Base-by-base conservation (phyloP, 2,113 vertebrate species). In the Acrocephalus kingi region DNA sequence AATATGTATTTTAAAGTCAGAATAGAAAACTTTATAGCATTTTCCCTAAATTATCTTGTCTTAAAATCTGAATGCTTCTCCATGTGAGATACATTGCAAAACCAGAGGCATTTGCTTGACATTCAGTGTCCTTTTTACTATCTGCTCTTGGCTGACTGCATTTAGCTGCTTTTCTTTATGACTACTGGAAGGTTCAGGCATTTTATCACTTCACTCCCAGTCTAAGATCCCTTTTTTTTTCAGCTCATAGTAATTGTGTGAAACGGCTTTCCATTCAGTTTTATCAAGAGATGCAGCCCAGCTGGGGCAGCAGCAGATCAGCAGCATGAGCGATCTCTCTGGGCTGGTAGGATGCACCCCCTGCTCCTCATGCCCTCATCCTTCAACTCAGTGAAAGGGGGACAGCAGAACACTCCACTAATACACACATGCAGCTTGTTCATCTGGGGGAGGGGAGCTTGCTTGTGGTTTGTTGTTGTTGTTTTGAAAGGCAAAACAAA, bases 131-230 rank as follows among this genome's bases (percentile, higher is more conserved):
- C 61, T 78, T 86, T 93, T 68, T 75, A 33, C 22, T 52, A 23
- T 77, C 45, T 78, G 3, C 31, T 68, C 35, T 78, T 90, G 64
- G 43, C 68, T 93, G 55, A 13, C 46, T 93, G 76, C n/a, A 8
- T 87, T 90, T 55, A 64, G 68, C 56, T 67, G 19, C 51, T 62
- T 90, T 95, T 88, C 82, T 80, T 96, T 92, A 93, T 73, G 87
- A 69, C 78, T 88, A 8, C 23, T 51, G 28, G 63, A 74, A 88
- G 30, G 21, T 84, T 90, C 86, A 86, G 73, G 55, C 48, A 67
- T 90, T 94, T 94, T 84, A 87, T 68, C 17, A 64, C 56, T 92
- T 84, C 69, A 67, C 48, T 89, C 13, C 10, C 30, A 31, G 37
- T 41, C 61, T 72, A 84, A 84, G 56, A 72, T 56, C 13, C 17